Evolutionary conservation across 2,888 invertebrate genomes (phyloP).

Genomic region (Ichneumon xanthorius): DNA sequence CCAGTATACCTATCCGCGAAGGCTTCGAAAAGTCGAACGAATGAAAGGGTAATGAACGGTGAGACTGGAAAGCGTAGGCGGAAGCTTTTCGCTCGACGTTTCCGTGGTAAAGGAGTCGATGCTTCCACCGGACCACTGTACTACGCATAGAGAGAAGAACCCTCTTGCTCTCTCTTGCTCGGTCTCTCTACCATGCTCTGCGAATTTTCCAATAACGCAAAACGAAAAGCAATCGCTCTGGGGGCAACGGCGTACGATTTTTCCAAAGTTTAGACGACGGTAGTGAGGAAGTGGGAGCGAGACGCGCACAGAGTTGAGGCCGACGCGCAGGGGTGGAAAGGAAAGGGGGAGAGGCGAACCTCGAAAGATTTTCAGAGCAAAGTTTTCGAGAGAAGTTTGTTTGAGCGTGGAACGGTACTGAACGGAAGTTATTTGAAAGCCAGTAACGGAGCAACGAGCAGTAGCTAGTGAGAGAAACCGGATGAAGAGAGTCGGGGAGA

Average conservation of each 20-base stretch:
- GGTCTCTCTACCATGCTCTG: slow-evolving; percentile 35
- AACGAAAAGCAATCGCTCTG: slow-evolving; percentile 66
- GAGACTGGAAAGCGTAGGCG: slow-evolving; percentile 18
- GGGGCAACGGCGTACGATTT: slow-evolving; percentile 54
- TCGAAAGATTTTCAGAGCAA: slow-evolving; percentile 72
- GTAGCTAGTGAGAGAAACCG: slow-evolving; percentile 55
- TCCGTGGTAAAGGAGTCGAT: slow-evolving; percentile 27
- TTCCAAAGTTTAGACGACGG: slow-evolving; percentile 62
- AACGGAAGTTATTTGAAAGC: slow-evolving; percentile 68
- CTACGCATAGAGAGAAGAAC: slow-evolving; percentile 24
- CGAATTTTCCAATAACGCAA: slow-evolving; percentile 68
- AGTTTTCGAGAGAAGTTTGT: slow-evolving; percentile 64
- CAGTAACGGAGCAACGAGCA: slow-evolving; percentile 49
- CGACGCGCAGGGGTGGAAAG: neutral
- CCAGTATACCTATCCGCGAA: neutral
- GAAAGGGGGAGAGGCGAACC: slow-evolving; percentile 16
- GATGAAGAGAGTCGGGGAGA: slow-evolving; percentile 55
- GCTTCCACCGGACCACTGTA: slow-evolving; percentile 19
- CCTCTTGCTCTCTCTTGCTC: neutral
- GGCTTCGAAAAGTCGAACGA: neutral
- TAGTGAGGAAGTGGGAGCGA: slow-evolving; percentile 8
- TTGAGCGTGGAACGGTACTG: slow-evolving; percentile 56
- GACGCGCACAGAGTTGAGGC: neutral
- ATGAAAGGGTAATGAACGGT: neutral
- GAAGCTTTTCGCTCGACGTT: neutral